phyloP scores from a whole-genome alignment of 2,113 vertebrate genomes.

The Rhizomys pruinosus region DNA sequence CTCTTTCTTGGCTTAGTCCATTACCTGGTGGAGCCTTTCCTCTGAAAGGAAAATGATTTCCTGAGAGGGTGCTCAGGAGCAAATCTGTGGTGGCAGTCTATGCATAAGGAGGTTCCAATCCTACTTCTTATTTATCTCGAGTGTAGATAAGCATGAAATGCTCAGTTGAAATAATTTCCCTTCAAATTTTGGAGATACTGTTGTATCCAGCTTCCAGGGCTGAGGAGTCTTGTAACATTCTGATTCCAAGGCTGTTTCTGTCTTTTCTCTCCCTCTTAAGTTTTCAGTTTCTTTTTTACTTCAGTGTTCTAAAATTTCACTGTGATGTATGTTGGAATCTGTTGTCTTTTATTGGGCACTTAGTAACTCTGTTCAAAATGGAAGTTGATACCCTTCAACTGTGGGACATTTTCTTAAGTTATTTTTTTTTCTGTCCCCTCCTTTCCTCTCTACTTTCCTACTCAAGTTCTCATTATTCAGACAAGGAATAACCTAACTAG shows the following conservation, averaged over 20 bases:
- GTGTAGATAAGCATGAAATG: conserved; percentile 31
- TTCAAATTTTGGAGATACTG: neutral
- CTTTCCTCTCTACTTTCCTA: neutral
- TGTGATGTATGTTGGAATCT: neutral
- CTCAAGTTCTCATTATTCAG: neutral
- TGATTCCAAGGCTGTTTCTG: neutral
- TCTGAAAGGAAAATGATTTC: neutral
- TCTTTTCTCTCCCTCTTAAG: neutral
- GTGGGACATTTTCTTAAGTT: conserved; percentile 12
- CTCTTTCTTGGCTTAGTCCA: neutral
- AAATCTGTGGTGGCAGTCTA: neutral
- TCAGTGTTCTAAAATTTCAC: conserved; percentile 12
- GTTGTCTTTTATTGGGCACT: neutral
- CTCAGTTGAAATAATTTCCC: conserved; percentile 8
- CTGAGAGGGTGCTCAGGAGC: neutral
- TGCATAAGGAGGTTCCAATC: neutral
- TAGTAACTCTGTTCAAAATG: neutral
- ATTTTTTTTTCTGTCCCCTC: neutral
- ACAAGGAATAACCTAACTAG: neutral
- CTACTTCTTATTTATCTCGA: neutral
- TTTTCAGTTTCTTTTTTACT: conserved; percentile 44
- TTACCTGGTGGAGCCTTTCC: neutral
- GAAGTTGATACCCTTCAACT: neutral
- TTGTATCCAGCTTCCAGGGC: neutral
- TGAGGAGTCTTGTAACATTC: conserved; percentile 4